These are phyloP conservation scores for Lordiphosa andalusiaca DNA, from an alignment of 2,888 invertebrate species.

Conservation along the genomic window DNA sequence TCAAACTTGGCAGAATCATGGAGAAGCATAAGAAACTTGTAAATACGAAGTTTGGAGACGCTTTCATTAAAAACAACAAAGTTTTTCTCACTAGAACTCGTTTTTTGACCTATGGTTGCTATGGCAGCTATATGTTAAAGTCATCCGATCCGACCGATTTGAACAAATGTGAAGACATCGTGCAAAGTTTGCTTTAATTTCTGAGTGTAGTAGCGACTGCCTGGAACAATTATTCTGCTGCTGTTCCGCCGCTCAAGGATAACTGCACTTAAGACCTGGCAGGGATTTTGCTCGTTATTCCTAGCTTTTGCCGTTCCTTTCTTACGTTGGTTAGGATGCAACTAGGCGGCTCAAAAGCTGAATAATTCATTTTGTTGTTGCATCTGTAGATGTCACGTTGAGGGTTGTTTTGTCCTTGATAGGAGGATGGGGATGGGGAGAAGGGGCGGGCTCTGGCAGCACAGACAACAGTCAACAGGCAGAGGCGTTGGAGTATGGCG, in stretches of 20 bases:
- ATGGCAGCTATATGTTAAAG: no score
- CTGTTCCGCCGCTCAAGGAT: not conserved
- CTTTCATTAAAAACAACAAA: no score
- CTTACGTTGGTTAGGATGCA: constrained; percentile 8
- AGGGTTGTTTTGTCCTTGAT: constrained; percentile 60
- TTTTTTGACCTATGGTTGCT: no score
- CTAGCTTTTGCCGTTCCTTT: constrained; percentile 10
- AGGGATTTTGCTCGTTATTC: constrained; percentile 42
- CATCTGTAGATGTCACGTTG: constrained; percentile 22
- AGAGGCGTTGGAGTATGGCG: constrained; percentile 12
- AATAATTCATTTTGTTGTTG: constrained; percentile 59
- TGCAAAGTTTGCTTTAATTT: no score
- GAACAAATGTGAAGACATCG: no score
- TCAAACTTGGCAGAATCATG: no score
- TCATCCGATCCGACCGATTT: no score
- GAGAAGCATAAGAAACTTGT: no score
- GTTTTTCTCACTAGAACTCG: no score
- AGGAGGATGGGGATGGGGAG: constrained; percentile 38
- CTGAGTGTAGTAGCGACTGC: not conserved
- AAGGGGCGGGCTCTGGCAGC: not conserved
- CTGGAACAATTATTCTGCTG: not conserved
- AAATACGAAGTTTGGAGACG: no score
- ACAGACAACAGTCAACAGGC: constrained; percentile 51
- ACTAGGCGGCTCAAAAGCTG: constrained; percentile 34
- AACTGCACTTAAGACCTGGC: constrained; percentile 3